A percentile compares a stretch with the other conserved stretches of the same genome.
These are phyloP conservation scores for Sebastes trivittatus DNA, from an alignment of 2,797 vertebrate genomes.

Conservation along the genomic window DNA sequence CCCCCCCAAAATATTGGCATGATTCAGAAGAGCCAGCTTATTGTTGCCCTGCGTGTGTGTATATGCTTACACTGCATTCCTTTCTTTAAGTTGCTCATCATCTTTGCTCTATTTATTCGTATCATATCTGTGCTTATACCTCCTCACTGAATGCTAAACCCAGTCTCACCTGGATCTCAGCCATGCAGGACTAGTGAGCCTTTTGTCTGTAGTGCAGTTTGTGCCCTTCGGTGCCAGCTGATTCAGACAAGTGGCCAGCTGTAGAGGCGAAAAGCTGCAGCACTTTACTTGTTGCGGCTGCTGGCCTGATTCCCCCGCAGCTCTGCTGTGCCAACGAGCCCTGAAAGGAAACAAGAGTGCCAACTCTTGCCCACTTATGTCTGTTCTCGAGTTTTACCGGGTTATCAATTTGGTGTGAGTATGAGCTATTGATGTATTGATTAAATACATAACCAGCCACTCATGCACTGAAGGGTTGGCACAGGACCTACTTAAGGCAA, in stretches of 20 bases:
- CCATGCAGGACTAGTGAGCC: conserved; percentile 22
- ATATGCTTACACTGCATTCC: neutral
- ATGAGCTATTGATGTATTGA: neutral
- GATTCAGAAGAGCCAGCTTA: conserved; percentile 40
- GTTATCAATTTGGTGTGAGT: neutral
- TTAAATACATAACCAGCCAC: neutral
- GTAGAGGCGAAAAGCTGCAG: conserved; percentile 33
- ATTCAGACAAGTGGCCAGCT: conserved; percentile 55
- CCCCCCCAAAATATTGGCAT: conserved; percentile 58
- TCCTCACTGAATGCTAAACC: conserved; percentile 3
- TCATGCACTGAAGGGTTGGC: neutral
- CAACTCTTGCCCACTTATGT: conserved; percentile 13
- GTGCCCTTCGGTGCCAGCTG: conserved; percentile 38
- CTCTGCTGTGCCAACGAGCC: conserved; percentile 26
- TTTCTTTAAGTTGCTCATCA: neutral
- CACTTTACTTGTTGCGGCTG: conserved; percentile 46
- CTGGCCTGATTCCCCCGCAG: conserved; percentile 37
- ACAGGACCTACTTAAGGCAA: neutral
- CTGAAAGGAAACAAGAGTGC: conserved; percentile 22
- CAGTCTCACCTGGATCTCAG: conserved; percentile 31
- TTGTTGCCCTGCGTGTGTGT: conserved; percentile 18
- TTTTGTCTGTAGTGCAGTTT: conserved; percentile 45
- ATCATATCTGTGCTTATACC: conserved; percentile 11
- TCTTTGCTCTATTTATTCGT: neutral
- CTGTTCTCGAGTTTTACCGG: neutral